A percentile compares a stretch with the other conserved stretches of the same genome.
These are phyloP conservation scores for Pangasius djambal DNA, from an alignment of 2,797 vertebrate species.

Conservation along the genomic window DNA sequence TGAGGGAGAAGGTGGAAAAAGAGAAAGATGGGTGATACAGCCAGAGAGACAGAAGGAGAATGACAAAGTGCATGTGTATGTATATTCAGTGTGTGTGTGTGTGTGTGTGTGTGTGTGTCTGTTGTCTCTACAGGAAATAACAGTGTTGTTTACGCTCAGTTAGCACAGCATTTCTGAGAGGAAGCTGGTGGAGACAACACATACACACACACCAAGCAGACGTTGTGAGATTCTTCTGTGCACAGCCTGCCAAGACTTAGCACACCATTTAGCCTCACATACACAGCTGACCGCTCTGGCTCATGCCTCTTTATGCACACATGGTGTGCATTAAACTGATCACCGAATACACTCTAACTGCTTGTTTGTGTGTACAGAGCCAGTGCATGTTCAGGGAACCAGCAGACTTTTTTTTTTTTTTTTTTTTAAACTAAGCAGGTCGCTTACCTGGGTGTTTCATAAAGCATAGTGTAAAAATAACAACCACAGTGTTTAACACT, in stretches of 20 bases:
- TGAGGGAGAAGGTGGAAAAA: background rate
- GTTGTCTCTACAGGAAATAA: conserved; percentile 69
- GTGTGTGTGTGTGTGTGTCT: background rate
- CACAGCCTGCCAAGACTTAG: conserved; percentile 21
- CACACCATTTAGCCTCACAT: conserved; percentile 17
- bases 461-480: background rate
- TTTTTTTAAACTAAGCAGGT: background rate
- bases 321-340: conserved; percentile 14
- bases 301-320: background rate
- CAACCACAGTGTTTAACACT: background rate
- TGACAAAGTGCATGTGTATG: conserved; percentile 9
- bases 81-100: background rate
- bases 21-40: background rate
- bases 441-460: background rate
- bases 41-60: background rate
- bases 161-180: conserved; percentile 58
- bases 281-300: background rate
- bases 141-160: conserved; percentile 72
- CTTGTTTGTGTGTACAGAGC: background rate
- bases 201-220: conserved; percentile 26
- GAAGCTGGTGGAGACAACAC: conserved; percentile 39
- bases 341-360: background rate
- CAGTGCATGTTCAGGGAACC: background rate
- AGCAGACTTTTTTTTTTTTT: background rate
- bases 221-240: background rate